phyloP scores from a whole-genome alignment of 2,888 invertebrate genomes.

The Antitype chi region DNA sequence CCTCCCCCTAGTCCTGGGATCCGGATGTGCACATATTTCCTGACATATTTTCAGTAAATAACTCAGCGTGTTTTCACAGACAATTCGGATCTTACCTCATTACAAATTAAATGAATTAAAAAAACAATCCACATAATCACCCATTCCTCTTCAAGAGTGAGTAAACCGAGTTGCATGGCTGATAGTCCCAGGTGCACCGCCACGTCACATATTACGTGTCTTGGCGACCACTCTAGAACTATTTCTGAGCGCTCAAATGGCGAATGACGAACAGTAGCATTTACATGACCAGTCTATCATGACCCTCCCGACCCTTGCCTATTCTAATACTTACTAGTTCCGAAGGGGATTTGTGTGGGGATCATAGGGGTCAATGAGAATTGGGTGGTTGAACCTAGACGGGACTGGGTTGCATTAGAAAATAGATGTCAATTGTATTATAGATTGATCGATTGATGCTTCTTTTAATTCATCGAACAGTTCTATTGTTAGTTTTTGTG shows the following conservation, averaged over 20 bases:
- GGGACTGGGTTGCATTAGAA: slow-evolving; percentile 58
- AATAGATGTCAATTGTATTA: slow-evolving; percentile 61
- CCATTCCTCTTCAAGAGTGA: slow-evolving; percentile 1
- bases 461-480: slow-evolving; percentile 65
- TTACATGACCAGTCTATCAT: slow-evolving; percentile 63
- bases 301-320: slow-evolving; percentile 41
- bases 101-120: not conserved
- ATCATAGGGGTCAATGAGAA: slow-evolving; percentile 26
- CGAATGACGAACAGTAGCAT: slow-evolving; percentile 79
- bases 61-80: not conserved
- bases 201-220: slow-evolving; percentile 75
- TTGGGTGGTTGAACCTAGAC: slow-evolving; percentile 44
- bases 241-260: slow-evolving; percentile 84
- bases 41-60: not conserved
- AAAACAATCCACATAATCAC: not conserved
- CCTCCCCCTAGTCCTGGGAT: not conserved
- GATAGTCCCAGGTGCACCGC: slow-evolving; percentile 66
- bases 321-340: not conserved
- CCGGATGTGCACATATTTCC: not conserved
- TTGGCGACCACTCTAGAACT: slow-evolving; percentile 79
- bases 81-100: not conserved
- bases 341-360: not conserved
- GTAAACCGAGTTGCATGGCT: slow-evolving; percentile 53
- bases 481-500: slow-evolving; percentile 68
- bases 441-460: slow-evolving; percentile 56